Percentiles rank a stretch among this genome's conserved stretches.
Evolutionary conservation across 2,888 invertebrate species (phyloP).

Genomic region (Cheilosia vernalis): DNA sequence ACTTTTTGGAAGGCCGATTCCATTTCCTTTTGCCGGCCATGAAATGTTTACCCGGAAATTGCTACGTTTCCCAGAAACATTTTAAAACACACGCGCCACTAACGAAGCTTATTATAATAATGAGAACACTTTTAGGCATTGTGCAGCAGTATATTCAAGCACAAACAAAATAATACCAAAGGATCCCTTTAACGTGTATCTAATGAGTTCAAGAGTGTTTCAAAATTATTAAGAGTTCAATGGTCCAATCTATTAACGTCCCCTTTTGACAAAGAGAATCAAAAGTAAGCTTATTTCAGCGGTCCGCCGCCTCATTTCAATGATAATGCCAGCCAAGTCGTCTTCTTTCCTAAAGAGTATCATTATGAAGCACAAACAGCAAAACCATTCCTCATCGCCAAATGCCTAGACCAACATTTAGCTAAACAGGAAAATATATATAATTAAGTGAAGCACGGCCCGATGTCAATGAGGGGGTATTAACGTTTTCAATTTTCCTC

Average conservation of each 20-base stretch:
- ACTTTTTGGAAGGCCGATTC: no score
- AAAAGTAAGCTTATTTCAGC: slow-evolving; percentile 22
- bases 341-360: not conserved
- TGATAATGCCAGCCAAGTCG: not conserved
- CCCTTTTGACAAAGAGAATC: not conserved
- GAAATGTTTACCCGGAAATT: not conserved
- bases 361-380: not conserved
- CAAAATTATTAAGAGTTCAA: slow-evolving; percentile 8
- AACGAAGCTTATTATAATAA: slow-evolving; percentile 7
- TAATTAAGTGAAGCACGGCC: not conserved
- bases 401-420: not conserved
- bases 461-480: not conserved
- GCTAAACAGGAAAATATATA: not conserved
- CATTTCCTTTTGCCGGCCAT: not conserved
- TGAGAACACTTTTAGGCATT: not conserved
- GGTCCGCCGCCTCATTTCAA: not conserved
- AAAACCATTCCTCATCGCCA: not conserved
- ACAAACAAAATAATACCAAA: slow-evolving; percentile 19
- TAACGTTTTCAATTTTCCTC: slow-evolving; percentile 7
- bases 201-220: slow-evolving; percentile 17
- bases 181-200: slow-evolving; percentile 6
- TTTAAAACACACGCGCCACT: not conserved
- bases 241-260: slow-evolving; percentile 23
- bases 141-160: slow-evolving; percentile 15
- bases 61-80: not conserved